A percentile compares a stretch with the other conserved stretches of the same genome.
phyloP scores from a whole-genome alignment of 2,888 invertebrate species.

The Lithophane semibrunnea region DNA sequence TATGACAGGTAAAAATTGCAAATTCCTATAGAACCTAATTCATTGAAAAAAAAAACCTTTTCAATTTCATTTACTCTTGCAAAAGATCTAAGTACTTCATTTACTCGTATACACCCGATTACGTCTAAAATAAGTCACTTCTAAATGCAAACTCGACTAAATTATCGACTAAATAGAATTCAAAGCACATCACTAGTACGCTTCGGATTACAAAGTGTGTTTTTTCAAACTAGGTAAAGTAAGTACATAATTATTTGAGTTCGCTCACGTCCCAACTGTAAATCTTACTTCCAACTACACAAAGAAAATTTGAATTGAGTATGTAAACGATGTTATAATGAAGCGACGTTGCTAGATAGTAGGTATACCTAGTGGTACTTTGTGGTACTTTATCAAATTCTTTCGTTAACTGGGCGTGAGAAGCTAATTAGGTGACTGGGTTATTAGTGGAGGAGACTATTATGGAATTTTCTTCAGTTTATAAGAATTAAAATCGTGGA shows the following conservation, averaged over 20 bases:
- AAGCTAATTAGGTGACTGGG: conserved; percentile 35
- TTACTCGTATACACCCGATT: conserved; percentile 18
- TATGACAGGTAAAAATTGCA: neutral
- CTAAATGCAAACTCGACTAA: conserved; percentile 14
- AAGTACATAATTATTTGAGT: conserved; percentile 66
- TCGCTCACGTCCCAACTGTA: conserved; percentile 68
- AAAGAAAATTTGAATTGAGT: conserved; percentile 68
- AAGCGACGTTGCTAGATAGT: conserved; percentile 47
- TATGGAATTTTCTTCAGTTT: neutral
- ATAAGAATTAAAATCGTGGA: neutral
- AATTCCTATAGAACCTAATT: neutral
- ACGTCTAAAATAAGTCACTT: conserved; percentile 11
- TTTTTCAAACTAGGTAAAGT: conserved; percentile 47
- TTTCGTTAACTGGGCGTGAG: conserved; percentile 37
- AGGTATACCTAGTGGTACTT: conserved; percentile 54
- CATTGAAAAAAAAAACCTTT: neutral
- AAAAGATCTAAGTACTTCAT: conserved; percentile 4
- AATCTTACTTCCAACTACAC: conserved; percentile 61
- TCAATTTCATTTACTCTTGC: neutral
- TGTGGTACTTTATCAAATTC: conserved; percentile 56
- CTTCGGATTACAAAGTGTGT: conserved; percentile 34
- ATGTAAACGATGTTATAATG: conserved; percentile 74
- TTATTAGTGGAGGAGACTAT: neutral
- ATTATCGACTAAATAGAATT: conserved; percentile 49
- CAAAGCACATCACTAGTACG: conserved; percentile 52